These are phyloP conservation scores for Drosophila nebulosa DNA, from an alignment of 1,140 invertebrate species.

Conservation along the genomic window DNA sequence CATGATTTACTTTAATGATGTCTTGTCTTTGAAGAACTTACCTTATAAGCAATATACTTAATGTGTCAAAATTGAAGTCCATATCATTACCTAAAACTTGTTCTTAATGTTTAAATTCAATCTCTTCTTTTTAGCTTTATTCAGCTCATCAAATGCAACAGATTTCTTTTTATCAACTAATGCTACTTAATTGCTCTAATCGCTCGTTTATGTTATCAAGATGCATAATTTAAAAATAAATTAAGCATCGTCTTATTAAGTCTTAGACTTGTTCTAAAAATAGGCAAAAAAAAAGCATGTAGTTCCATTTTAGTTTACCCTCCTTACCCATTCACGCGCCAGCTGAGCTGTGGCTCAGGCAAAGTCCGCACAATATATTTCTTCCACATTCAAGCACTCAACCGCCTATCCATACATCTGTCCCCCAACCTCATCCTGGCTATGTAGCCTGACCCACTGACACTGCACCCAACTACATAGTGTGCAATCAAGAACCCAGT, in stretches of 20 bases:
- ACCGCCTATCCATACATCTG: no score
- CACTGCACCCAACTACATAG: conserved; percentile 26
- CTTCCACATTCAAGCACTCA: background rate
- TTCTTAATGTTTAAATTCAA: no score
- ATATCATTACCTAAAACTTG: no score
- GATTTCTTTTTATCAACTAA: background rate
- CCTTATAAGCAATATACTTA: no score
- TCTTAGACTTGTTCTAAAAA: background rate
- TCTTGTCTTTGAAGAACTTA: no score
- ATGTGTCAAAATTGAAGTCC: no score
- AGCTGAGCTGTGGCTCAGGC: background rate
- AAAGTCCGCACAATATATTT: background rate
- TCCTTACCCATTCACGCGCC: background rate
- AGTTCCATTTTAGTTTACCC: background rate
- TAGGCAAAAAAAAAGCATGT: background rate
- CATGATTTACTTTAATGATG: background rate
- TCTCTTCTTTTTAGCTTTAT: background rate
- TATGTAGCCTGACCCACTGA: conserved; percentile 38
- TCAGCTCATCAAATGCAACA: background rate
- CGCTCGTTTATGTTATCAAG: background rate
- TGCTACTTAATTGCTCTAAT: background rate
- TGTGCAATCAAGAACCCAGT: conserved; percentile 6
- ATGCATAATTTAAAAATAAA: background rate
- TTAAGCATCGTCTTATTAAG: background rate
- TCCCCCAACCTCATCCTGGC: background rate